Evolutionary conservation across 2,113 vertebrate genomes (phyloP).

Genomic region (Vicugna pacos): DNA sequence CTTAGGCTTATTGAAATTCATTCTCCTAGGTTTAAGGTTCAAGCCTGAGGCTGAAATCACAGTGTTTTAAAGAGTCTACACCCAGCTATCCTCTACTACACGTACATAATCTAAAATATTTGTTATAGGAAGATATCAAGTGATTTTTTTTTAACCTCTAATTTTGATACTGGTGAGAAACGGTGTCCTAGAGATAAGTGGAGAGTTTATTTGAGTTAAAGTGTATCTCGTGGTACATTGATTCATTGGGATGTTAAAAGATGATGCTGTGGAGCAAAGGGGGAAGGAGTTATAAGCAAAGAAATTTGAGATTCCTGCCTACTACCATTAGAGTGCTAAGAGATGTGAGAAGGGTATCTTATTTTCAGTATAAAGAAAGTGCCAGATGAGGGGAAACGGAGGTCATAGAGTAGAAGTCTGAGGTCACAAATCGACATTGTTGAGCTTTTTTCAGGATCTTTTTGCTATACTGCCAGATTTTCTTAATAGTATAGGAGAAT

Average conservation of each 20-base stretch:
- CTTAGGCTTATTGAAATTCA: not conserved
- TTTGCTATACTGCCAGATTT: not conserved
- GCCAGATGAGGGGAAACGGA: not conserved
- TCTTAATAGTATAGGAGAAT: conserved; percentile 23
- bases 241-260: conserved; percentile 7
- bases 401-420: not conserved
- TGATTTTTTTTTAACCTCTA: not conserved
- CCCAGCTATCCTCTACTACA: not conserved
- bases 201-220: conserved; percentile 46
- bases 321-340: conserved; percentile 10
- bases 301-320: conserved; percentile 4
- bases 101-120: not conserved
- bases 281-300: not conserved
- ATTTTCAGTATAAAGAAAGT: not conserved
- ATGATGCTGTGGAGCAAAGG: conserved; percentile 1
- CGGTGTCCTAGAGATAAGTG: not conserved
- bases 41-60: conserved; percentile 23
- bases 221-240: not conserved
- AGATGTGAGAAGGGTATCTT: not conserved
- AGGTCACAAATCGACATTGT: not conserved
- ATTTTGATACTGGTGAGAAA: conserved; percentile 47
- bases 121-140: conserved; percentile 26
- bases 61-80: conserved; percentile 29
- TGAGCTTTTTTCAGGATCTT: conserved; percentile 15
- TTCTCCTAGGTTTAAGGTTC: conserved; percentile 21